Evolutionary conservation across 2,113 vertebrate genomes (phyloP).

Genomic region (Ivindomyrus marchei): DNA sequence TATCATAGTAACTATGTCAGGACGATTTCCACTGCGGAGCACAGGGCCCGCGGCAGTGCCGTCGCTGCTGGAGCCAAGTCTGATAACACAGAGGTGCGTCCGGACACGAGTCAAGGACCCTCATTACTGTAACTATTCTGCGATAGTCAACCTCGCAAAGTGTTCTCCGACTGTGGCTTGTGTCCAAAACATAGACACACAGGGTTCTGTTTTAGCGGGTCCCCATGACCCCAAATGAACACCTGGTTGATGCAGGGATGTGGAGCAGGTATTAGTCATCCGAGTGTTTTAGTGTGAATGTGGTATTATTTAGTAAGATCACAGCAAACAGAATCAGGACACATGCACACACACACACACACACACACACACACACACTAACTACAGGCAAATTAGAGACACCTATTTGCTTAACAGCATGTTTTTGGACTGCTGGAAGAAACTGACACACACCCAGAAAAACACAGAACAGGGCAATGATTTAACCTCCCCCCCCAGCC

Average conservation of each 20-base stretch:
- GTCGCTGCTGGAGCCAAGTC: not conserved
- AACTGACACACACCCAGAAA: not conserved
- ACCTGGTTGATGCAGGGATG: not conserved
- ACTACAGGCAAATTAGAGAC: not conserved
- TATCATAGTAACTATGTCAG: slow-evolving; percentile 37
- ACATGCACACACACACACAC: not conserved
- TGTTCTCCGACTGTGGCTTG: not conserved
- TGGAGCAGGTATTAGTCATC: not conserved
- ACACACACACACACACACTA: not conserved
- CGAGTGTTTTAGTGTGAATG: not conserved
- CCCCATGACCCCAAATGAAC: not conserved
- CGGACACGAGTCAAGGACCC: not conserved
- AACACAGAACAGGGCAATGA: no score
- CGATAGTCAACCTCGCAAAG: not conserved
- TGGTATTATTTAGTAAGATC: not conserved
- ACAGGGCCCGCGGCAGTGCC: not conserved
- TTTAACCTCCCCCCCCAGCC: no score
- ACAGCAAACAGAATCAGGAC: not conserved
- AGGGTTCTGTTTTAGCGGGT: not conserved
- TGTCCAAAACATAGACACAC: not conserved
- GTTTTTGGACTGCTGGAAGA: not conserved
- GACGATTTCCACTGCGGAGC: slow-evolving; percentile 39
- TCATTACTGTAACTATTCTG: not conserved
- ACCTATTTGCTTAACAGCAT: not conserved
- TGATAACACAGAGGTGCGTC: not conserved